These are phyloP conservation scores for Hedya salicella DNA, from an alignment of 2,888 invertebrate genomes.

Conservation along the genomic window DNA sequence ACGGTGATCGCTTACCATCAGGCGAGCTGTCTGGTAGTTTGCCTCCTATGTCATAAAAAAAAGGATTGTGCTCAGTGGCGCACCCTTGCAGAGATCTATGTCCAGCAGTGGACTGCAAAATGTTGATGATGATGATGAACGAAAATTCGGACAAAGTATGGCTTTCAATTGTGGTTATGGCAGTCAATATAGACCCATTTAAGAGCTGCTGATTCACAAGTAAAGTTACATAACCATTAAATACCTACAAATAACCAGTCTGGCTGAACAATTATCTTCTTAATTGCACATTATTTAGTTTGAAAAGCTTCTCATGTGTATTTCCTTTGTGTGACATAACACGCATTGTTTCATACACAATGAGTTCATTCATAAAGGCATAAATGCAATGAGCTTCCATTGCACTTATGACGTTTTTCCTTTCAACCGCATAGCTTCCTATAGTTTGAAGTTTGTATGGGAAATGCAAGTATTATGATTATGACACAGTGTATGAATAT, in stretches of 20 bases:
- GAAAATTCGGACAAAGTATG: no score
- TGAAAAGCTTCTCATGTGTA: slow-evolving; percentile 2
- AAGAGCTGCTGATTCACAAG: not conserved
- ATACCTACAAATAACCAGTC: not conserved
- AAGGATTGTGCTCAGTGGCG: no score
- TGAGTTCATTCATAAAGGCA: not conserved
- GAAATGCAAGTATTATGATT: slow-evolving; percentile 7
- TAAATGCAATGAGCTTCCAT: not conserved
- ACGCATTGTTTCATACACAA: slow-evolving; percentile 20
- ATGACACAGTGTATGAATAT: not conserved
- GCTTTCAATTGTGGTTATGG: no score
- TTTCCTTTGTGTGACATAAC: slow-evolving; percentile 37
- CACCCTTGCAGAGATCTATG: no score
- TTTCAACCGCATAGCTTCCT: slow-evolving; percentile 1
- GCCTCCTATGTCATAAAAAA: no score
- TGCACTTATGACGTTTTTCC: not conserved
- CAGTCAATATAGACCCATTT: not conserved
- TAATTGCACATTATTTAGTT: slow-evolving; percentile 37
- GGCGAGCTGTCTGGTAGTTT: no score
- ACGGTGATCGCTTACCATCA: no score
- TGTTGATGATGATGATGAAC: no score
- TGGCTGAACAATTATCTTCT: slow-evolving; percentile 18
- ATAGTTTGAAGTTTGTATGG: slow-evolving; percentile 15
- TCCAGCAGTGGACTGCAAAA: no score
- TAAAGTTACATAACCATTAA: not conserved